Conservation (phyloP, 2,888 invertebrate species). For the Aspidapion aeneum region DNA sequence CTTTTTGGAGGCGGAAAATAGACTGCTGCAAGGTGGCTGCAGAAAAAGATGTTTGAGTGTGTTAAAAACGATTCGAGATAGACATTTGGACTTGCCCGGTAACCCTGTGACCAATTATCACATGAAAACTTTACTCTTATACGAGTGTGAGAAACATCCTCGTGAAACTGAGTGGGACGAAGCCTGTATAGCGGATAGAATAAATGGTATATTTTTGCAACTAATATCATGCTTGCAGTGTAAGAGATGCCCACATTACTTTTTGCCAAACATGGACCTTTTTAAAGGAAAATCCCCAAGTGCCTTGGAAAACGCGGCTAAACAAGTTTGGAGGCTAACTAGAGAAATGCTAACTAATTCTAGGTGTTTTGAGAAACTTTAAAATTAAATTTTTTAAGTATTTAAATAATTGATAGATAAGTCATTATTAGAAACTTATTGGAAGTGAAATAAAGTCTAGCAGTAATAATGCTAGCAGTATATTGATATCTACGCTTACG, state of each 20-base stretch:
- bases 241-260: constrained; percentile 79
- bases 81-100: constrained; percentile 71
- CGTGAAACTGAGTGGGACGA: constrained; percentile 81
- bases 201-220: constrained; percentile 78
- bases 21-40: constrained; percentile 62
- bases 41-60: constrained; percentile 70
- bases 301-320: constrained; percentile 74
- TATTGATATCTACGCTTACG: too few relatives aligned
- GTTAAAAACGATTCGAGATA: constrained; percentile 72
- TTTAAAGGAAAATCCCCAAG: constrained; percentile 76
- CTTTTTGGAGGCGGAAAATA: constrained; percentile 73
- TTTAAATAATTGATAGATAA: too few relatives aligned
- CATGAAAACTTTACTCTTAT: constrained; percentile 70
- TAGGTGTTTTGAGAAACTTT: constrained; percentile 73
- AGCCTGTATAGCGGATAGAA: constrained; percentile 69
- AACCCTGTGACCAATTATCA: constrained; percentile 77
- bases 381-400: too few relatives aligned
- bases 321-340: constrained; percentile 75
- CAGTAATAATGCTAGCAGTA: too few relatives aligned
- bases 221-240: constrained; percentile 83
- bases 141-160: constrained; percentile 86
- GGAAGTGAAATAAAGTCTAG: too few relatives aligned
- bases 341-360: constrained; percentile 76
- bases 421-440: too few relatives aligned
- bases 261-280: constrained; percentile 75